phyloP scores from a whole-genome alignment of 2,888 invertebrate species.

The Caenorhabditis afra region DNA sequence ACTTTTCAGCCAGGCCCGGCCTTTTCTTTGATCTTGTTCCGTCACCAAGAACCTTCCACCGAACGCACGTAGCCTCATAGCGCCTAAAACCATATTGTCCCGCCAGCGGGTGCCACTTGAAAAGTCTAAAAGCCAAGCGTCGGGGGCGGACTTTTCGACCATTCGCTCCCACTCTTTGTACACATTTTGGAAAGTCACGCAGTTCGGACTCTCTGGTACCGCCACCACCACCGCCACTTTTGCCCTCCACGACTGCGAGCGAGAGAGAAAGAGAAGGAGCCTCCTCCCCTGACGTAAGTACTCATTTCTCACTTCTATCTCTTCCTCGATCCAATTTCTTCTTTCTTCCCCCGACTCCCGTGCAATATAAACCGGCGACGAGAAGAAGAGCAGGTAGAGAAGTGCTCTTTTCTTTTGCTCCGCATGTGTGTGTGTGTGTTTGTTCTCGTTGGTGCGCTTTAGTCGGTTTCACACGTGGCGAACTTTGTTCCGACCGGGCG shows the following conservation, averaged over 20 bases:
- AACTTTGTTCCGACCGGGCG: too few relatives aligned
- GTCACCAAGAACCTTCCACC: background rate
- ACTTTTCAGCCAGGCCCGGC: constrained; percentile 10
- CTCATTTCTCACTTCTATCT: constrained; percentile 43
- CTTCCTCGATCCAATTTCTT: constrained; percentile 24
- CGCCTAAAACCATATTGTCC: constrained; percentile 34
- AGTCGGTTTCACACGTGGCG: too few relatives aligned
- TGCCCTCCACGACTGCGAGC: too few relatives aligned
- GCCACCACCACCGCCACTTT: background rate
- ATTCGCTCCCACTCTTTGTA: constrained; percentile 10
- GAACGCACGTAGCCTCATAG: constrained; percentile 23
- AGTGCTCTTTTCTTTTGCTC: background rate
- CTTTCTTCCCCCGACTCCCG: background rate
- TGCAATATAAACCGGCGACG: background rate
- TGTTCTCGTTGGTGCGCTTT: too few relatives aligned
- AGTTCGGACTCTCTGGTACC: constrained; percentile 33
- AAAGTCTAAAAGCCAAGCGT: constrained; percentile 19
- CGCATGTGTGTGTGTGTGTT: too few relatives aligned
- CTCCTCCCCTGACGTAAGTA: constrained; percentile 41
- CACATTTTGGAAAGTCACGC: constrained; percentile 49
- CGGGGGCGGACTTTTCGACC: too few relatives aligned
- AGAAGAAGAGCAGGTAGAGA: too few relatives aligned
- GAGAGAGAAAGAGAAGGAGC: too few relatives aligned
- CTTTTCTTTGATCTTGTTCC: background rate
- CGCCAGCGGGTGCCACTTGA: constrained; percentile 21